Conservation (phyloP, 2,113 vertebrate species). For the Elephantulus edwardii region DNA sequence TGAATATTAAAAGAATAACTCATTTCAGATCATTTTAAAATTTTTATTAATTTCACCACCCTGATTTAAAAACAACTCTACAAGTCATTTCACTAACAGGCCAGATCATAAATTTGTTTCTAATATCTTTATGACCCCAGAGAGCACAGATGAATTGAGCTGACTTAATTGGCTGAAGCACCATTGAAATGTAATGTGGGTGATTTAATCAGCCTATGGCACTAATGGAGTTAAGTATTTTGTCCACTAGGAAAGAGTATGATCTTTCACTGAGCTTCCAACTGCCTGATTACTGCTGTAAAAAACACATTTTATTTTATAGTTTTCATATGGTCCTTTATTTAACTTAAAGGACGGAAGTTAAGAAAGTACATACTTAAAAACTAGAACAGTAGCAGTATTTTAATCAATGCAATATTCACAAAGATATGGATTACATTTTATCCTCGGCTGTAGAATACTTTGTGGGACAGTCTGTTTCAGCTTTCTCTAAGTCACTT, state of each 20-base stretch:
- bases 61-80: constrained; percentile 62
- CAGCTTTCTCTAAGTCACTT: not conserved
- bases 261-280: constrained; percentile 73
- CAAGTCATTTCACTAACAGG: constrained; percentile 72
- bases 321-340: constrained; percentile 54
- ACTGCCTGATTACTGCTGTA: constrained; percentile 73
- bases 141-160: constrained; percentile 76
- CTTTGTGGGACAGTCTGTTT: not conserved
- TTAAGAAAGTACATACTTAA: not conserved
- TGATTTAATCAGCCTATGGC: constrained; percentile 80
- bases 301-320: constrained; percentile 51
- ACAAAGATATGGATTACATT: not conserved
- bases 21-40: constrained; percentile 40
- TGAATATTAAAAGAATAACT: constrained; percentile 30
- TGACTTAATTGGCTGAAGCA: constrained; percentile 80
- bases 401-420: not conserved
- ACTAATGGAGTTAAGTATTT: constrained; percentile 80
- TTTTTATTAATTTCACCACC: constrained; percentile 67
- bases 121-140: constrained; percentile 72
- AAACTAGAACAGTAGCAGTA: not conserved
- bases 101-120: constrained; percentile 71
- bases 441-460: not conserved
- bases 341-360: constrained; percentile 3
- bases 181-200: constrained; percentile 77
- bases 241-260: constrained; percentile 74